Evolutionary conservation across 2,113 vertebrate genomes (phyloP), one percentile per base, ranked within the genome.

Genomic region (Geococcyx californianus): DNA sequence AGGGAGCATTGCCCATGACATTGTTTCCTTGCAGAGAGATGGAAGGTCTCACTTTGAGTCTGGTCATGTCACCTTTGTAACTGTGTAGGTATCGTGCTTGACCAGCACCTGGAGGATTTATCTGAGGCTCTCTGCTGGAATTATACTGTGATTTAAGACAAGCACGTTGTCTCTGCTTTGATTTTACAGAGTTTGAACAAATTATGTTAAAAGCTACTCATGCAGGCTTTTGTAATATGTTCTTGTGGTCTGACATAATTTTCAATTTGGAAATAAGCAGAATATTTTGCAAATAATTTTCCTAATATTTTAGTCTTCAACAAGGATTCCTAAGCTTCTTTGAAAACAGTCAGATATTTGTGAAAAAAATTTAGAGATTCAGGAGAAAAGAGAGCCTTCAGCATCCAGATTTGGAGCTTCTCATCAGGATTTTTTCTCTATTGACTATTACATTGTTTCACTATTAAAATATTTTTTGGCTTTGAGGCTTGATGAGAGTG

Each of bases 11-110:
- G 42, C 3, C 34, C 8, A 7, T 42, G 25, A 34, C 8, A 42
- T 9, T 23, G 2, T 3, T 77, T 10, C 1, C 0, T 5, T 1
- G 4, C 3, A 11, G 54, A 44, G 23, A 68, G 29, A 10, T 55
- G 12, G 5, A 45, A 79, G 17, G 29, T 69, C 54, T 77, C 1
- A 1, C 19, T 62, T 47, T 73, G 55, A 31, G 16, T 64, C 69
- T 26, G 6, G 4, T 58, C 4, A 3, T 13, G 6, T n/a, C 19
- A 59, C 13, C 19, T 75, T 82, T 55, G 10, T n/a, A 69, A 29
- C 12, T 3, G 4, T 24, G 20, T 59, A 17, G 9, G 6, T 42
- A 25, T 54, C 36, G 31, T 69, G 16, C 42, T 79, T 52, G 33
- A 56, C 33, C 25, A n/a, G 40, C 31, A 24, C 28, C 16, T 79